A percentile compares a stretch with the other conserved stretches of the same genome.
Evolutionary conservation across 2,888 invertebrate species (phyloP).

Genomic region (Amblyjoppa proteus): DNA sequence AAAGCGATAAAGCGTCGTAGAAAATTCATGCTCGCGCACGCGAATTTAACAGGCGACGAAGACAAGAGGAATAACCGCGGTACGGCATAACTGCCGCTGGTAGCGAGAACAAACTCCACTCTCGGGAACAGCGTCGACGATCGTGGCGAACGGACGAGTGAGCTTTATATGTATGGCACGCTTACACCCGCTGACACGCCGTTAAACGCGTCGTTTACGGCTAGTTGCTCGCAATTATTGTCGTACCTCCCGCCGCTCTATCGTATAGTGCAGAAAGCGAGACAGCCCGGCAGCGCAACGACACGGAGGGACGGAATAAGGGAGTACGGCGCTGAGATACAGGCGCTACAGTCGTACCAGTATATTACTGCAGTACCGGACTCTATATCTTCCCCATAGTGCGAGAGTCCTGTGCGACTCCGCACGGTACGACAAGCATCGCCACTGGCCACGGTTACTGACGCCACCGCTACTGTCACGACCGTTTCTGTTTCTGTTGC

Average conservation of each 20-base stretch:
- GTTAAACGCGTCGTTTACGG: conserved; percentile 78
- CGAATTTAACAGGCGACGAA: background rate
- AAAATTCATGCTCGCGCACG: conserved; percentile 19
- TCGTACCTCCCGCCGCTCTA: conserved; percentile 60
- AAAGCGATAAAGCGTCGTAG: conserved; percentile 5
- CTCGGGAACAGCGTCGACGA: conserved; percentile 23
- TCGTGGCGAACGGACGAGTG: conserved; percentile 40
- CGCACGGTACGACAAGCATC: conserved; percentile 16
- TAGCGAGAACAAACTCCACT: conserved; percentile 21
- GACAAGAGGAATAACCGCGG: conserved; percentile 21
- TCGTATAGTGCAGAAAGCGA: conserved; percentile 28
- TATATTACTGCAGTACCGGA: conserved; percentile 22
- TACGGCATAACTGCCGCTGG: conserved; percentile 32
- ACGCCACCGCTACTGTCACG: conserved; percentile 15
- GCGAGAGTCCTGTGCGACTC: background rate
- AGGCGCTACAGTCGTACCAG: conserved; percentile 22
- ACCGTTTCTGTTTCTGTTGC: conserved; percentile 25
- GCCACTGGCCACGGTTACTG: conserved; percentile 17
- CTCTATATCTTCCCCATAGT: conserved; percentile 10
- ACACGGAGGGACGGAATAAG: conserved; percentile 26
- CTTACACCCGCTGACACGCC: conserved; percentile 62
- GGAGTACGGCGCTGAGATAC: conserved; percentile 22
- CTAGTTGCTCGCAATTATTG: conserved; percentile 79
- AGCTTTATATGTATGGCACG: conserved; percentile 43
- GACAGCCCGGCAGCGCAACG: conserved; percentile 23